Base-by-base conservation (phyloP, 2,113 vertebrate species). In the Paramisgurnus dabryanus region DNA sequence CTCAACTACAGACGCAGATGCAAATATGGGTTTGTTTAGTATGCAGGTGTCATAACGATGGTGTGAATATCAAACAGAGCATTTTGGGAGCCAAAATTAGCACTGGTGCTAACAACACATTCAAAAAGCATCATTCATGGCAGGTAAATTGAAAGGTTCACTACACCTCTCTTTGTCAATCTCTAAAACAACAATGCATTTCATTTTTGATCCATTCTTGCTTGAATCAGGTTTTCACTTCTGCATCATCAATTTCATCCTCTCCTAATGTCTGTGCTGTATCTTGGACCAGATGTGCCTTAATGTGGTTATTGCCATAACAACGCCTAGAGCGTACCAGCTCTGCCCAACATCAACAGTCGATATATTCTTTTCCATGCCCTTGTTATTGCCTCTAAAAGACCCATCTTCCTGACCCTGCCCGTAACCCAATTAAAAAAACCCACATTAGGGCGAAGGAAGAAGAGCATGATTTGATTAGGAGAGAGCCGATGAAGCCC, bases 231-330 rank as follows among this genome's bases (percentile, higher is more conserved):
- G 34, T 45, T 53, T 69, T 71, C 68, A 60, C 47, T 74, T 53
- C 76, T 61, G 18, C 45, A 78, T 65, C 72, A 63, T 71, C 76
- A 76, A 49, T 79, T 69, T 18, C 72, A 73, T 67, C 58, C 65
- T 75, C 53, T 60, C 80, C 58, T 66, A 39, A 50, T 77, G 53
- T 81, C 80, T 75, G 78, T 60, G 64, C 78, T 45, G 73, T 78
- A 86, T 85, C 80, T 85, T 76, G 79, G 85, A 65, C 79, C 85
- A 87, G 86, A 85, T 86, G 80, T 79, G 72, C 78, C 61, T 64
- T 86, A 87, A 87, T 87, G 80, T 79, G 67, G 76, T 86, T 87
- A 87, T 77, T 77, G 76, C 85, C 82, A 87, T 87, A 82, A 86
- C 86, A 82, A 86, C 83, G 60, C 81, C 78, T 74, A 65, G 79